A percentile compares a stretch with the other conserved stretches of the same genome.
phyloP scores from a whole-genome alignment of 2,888 invertebrate species.

The Notodonta ziczac region DNA sequence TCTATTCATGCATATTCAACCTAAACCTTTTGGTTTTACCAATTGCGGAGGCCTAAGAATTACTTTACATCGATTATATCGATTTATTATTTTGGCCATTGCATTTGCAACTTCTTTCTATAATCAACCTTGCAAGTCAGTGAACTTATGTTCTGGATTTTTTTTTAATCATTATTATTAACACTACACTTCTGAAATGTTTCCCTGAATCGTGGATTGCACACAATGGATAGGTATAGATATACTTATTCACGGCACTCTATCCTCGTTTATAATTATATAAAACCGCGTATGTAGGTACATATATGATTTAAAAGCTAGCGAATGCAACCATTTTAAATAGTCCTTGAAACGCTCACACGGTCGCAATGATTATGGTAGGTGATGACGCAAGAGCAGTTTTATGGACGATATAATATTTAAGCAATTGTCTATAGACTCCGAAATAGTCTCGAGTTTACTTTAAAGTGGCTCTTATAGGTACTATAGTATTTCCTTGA shows the following conservation, averaged over 20 bases:
- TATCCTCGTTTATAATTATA: constrained; percentile 7
- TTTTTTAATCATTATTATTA: no score
- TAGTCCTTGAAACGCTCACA: constrained; percentile 16
- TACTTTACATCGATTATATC: no score
- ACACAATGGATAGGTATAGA: neutral
- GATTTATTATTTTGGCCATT: no score
- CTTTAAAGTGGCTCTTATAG: neutral
- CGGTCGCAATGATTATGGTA: constrained; percentile 3
- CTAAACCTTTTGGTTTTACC: no score
- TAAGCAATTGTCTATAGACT: neutral
- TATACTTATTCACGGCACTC: neutral
- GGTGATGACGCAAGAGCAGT: constrained; percentile 3
- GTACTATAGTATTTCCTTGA: no score
- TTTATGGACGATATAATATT: neutral
- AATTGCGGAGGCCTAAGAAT: no score
- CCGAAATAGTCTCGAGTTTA: neutral
- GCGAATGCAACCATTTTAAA: constrained; percentile 31
- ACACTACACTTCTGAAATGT: no score
- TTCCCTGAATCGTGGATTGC: no score
- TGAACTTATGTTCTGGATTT: no score
- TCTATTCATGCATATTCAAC: no score
- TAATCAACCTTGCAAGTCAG: no score
- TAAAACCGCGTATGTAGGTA: constrained; percentile 13
- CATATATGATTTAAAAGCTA: constrained; percentile 19
- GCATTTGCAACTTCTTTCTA: no score